Conservation (phyloP, 2,797 vertebrate species). For the Microctenopoma lineatum region DNA sequence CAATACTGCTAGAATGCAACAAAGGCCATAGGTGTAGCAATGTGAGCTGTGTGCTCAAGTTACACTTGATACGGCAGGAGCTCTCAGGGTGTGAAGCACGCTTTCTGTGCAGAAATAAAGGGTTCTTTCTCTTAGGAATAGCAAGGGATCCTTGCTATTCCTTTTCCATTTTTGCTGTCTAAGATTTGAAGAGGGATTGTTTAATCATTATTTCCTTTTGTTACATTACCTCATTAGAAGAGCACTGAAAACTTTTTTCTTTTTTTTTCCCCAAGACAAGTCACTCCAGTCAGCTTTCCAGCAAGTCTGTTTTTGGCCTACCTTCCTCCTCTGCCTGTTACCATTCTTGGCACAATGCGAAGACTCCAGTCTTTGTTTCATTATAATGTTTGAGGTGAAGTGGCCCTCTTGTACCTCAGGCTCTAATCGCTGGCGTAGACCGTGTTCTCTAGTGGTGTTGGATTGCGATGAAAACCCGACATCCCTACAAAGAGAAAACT, state of each 20-base stretch:
- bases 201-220: conserved; percentile 18
- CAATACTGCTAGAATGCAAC: conserved; percentile 51
- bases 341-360: conserved; percentile 67
- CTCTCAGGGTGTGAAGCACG: conserved; percentile 19
- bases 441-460: conserved; percentile 70
- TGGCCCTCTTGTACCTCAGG: conserved; percentile 76
- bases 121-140: conserved; percentile 8
- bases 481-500: conserved; percentile 72
- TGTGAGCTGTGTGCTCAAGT: conserved; percentile 52
- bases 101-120: conserved; percentile 6
- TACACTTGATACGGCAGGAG: conserved; percentile 30
- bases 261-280: conserved; percentile 37
- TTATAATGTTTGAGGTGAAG: conserved; percentile 79
- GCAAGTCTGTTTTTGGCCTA: conserved; percentile 50
- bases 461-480: conserved; percentile 65
- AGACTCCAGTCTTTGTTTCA: conserved; percentile 75
- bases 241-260: conserved; percentile 19
- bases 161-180: not conserved
- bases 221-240: conserved; percentile 23
- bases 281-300: conserved; percentile 51
- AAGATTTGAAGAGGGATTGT: conserved; percentile 3
- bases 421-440: conserved; percentile 78
- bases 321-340: conserved; percentile 43
- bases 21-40: conserved; percentile 48
- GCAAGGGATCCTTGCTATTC: not conserved